Evolutionary conservation across 2,113 vertebrate species (phyloP).

Genomic region (Chlorocebus sabaeus): DNA sequence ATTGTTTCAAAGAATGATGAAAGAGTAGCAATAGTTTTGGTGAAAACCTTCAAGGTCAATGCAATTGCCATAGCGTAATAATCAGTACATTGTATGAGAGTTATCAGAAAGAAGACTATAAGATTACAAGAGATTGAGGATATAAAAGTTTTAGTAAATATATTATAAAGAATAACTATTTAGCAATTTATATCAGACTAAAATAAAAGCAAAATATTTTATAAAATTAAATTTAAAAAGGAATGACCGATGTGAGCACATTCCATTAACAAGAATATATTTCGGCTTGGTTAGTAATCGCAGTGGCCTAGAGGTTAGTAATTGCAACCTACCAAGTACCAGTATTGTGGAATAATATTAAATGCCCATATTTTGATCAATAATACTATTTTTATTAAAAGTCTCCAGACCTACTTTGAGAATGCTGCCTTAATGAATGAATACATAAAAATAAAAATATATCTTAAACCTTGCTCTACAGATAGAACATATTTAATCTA

Average conservation of each 20-base stretch:
- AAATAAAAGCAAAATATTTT: not conserved
- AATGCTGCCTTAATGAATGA: not conserved
- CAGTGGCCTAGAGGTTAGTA: not conserved
- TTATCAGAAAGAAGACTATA: not conserved
- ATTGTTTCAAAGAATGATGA: not conserved
- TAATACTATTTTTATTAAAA: not conserved
- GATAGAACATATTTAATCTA: not conserved
- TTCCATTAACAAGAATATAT: not conserved
- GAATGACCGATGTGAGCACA: not conserved
- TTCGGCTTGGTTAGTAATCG: not conserved
- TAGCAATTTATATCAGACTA: not conserved
- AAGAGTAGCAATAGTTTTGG: not conserved
- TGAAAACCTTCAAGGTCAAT: not conserved
- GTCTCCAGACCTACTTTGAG: not conserved
- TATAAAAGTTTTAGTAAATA: not conserved
- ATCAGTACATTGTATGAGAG: too few relatives aligned
- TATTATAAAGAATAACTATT: not conserved
- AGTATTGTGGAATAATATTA: not conserved
- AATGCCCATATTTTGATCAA: not conserved
- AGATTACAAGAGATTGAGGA: not conserved
- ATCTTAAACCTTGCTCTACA: not conserved
- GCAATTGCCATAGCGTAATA: not conserved
- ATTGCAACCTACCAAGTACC: not conserved
- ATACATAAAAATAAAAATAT: not conserved
- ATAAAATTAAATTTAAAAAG: not conserved